Evolutionary conservation across 1,140 invertebrate genomes (phyloP), one percentile per base, ranked within the genome.

Genomic region (Drosophila kohkoa): DNA sequence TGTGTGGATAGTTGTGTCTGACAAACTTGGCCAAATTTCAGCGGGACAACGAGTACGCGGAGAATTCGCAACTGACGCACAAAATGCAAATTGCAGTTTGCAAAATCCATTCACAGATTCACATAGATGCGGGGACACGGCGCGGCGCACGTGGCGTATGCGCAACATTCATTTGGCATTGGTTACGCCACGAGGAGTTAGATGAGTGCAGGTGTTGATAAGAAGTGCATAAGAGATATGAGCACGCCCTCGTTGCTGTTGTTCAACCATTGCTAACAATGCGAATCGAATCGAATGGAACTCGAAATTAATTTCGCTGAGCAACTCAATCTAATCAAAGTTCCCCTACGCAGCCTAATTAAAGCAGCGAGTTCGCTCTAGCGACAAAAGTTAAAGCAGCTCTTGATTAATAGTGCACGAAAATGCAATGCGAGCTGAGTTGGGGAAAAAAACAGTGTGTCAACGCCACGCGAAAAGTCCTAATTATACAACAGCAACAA

Each of bases 1-100:
- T 48, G 13, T 13, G 46, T 35, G 63, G 25, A 64, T 58, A 54
- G 55, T 43, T 64, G 57, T 25, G 72, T 59, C 60, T 75, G 60
- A 62, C 65, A 59, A 75, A 75, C 54, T 69, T 69, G 66, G 66
- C 66, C 64, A 62, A 59, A 75, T 63, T 72, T 25, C 73, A 32
- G 57, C 60, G 73, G 54, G 35, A 58, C 49, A 35, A 45, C 15
- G 54, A 38, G 25, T 54, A 16, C 6, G 45, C 25, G 28, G 13
- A 4, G 3, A 30, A 51, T 4, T 51, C 45, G 11, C 11, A 1
- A 46, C 30, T 15, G 25, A 30, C 46, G 62, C 35, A 25, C 32
- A 46, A 71, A 71, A 74, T 62, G 49, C 62, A 76, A 79, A 79
- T 76, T 72, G 67, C 55, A 73, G 64, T 73, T 25, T 64, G 57